phyloP scores from a whole-genome alignment of 2,113 vertebrate species.

The Onychostruthus taczanowskii region DNA sequence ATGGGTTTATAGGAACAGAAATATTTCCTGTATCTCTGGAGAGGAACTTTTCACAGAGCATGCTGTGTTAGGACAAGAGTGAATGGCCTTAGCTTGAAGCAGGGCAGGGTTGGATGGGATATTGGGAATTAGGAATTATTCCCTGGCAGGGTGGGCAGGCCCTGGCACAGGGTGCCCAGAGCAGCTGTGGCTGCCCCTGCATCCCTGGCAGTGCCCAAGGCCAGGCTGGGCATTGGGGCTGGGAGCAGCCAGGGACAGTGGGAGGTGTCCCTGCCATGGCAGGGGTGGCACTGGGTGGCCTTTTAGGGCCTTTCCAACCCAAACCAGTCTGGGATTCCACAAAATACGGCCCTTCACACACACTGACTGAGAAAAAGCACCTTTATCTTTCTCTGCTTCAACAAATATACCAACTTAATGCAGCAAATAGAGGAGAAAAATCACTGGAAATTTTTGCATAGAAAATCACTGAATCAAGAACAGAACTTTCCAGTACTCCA shows the following conservation, averaged over 20 bases:
- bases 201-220: neutral
- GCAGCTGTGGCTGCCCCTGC: neutral
- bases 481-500: neutral
- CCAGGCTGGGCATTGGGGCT: accelerated
- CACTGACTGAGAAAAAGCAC: neutral
- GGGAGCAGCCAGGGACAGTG: neutral
- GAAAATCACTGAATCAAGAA: neutral
- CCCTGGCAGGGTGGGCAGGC: accelerated
- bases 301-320: neutral
- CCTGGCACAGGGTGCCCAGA: neutral
- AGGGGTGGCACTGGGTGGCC: accelerated
- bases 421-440: neutral
- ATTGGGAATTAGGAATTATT: neutral
- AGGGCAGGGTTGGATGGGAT: accelerated
- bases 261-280: neutral
- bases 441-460: neutral
- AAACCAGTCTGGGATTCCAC: neutral
- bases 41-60: neutral
- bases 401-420: neutral
- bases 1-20: neutral
- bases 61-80: neutral
- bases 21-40: neutral
- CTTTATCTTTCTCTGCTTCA: neutral
- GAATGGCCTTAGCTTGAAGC: neutral
- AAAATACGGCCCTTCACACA: neutral